Evolutionary conservation across 2,888 invertebrate species (phyloP).

Genomic region (Cataglyphis livida): DNA sequence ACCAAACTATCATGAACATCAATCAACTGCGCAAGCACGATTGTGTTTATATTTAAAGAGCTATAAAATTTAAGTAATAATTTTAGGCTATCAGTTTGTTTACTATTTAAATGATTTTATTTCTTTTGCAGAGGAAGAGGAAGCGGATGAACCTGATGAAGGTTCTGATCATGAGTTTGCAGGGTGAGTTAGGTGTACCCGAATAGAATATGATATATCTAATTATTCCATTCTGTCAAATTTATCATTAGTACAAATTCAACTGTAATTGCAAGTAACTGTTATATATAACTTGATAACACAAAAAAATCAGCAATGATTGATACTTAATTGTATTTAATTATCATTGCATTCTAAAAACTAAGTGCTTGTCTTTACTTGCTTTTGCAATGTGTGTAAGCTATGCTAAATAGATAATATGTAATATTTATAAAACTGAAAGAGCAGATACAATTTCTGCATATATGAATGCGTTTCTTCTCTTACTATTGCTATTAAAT

Average conservation of each 20-base stretch:
- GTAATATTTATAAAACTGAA: constrained; percentile 18
- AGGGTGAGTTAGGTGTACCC: constrained; percentile 80
- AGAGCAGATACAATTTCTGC: constrained; percentile 22
- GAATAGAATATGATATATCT: constrained; percentile 55
- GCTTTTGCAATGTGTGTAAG: constrained; percentile 35
- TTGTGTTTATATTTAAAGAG: not conserved
- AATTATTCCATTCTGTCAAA: constrained; percentile 55
- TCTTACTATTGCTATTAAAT: constrained; percentile 37
- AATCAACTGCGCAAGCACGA: not conserved
- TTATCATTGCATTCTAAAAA: constrained; percentile 20
- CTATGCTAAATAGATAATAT: not conserved
- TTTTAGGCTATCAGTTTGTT: not conserved
- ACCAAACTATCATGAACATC: not conserved
- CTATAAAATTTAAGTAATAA: constrained; percentile 1
- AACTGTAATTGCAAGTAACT: constrained; percentile 59
- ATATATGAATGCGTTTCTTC: constrained; percentile 48
- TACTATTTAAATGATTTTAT: constrained; percentile 18
- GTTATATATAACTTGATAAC: constrained; percentile 47
- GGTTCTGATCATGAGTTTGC: constrained; percentile 84
- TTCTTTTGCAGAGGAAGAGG: constrained; percentile 82
- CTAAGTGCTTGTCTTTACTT: constrained; percentile 34
- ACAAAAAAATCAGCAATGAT: constrained; percentile 1
- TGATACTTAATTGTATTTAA: not conserved
- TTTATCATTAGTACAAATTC: constrained; percentile 49
- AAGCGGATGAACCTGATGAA: constrained; percentile 83